Conservation (phyloP, 2,113 vertebrate genomes). For the Lepidothrix coronata region DNA sequence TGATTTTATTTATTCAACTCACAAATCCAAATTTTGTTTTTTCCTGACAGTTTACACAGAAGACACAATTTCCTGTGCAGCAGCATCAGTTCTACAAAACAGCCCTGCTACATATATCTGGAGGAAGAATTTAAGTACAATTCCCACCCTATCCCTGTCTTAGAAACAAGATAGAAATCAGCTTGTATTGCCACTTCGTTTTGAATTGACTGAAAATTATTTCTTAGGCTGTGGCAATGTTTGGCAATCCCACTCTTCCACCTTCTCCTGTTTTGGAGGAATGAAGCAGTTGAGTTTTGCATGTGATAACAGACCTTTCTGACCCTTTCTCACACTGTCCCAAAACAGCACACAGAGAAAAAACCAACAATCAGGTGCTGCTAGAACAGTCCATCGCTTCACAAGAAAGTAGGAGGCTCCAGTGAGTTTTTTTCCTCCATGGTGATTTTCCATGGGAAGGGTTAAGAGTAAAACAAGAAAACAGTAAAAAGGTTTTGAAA, state of each 20-base stretch:
- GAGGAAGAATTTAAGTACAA: not conserved
- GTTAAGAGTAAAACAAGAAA: not conserved
- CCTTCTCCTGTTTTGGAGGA: not conserved
- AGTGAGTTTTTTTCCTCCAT: not conserved
- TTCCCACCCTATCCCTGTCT: not conserved
- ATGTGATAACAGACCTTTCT: not conserved
- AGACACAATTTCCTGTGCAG: not conserved
- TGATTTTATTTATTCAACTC: not conserved
- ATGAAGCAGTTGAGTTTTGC: not conserved
- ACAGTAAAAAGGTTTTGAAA: not conserved
- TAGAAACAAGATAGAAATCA: rapidly evolving
- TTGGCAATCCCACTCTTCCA: not conserved
- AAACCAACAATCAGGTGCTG: not conserved
- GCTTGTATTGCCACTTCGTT: not conserved
- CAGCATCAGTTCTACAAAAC: not conserved
- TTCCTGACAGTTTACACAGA: not conserved
- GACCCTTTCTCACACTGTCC: not conserved
- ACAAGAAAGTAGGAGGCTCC: not conserved
- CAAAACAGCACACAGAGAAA: not conserved
- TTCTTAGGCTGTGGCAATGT: not conserved
- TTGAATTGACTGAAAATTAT: not conserved
- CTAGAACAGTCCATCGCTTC: not conserved
- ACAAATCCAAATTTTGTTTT: not conserved
- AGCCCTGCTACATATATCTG: not conserved
- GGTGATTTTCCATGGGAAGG: not conserved